These are phyloP conservation scores for Hemitrygon akajei DNA, from an alignment of 2,797 vertebrate genomes.

Conservation along the genomic window DNA sequence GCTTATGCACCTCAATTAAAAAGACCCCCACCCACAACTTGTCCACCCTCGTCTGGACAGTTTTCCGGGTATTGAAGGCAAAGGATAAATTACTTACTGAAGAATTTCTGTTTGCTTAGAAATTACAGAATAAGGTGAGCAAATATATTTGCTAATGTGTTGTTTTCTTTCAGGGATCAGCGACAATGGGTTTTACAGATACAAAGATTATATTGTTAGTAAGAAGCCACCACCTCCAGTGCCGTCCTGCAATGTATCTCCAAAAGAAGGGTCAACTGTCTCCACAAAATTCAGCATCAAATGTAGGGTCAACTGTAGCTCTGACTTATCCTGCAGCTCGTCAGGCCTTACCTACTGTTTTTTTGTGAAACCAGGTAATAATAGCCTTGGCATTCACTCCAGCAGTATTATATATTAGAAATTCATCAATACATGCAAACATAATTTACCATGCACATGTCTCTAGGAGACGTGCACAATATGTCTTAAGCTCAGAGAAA, in stretches of 20 bases:
- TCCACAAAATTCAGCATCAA: slow-evolving; percentile 66
- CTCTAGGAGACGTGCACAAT: too few species aligned
- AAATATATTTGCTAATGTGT: not conserved
- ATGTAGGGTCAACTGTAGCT: slow-evolving; percentile 56
- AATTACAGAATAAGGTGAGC: too few species aligned
- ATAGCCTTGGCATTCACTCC: not conserved
- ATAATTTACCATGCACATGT: too few species aligned
- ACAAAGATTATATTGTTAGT: slow-evolving; percentile 49
- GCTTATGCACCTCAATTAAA: too few species aligned
- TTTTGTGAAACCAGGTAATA: slow-evolving; percentile 54
- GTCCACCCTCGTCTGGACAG: not conserved
- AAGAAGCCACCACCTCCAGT: slow-evolving; percentile 38
- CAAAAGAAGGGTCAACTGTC: slow-evolving; percentile 60
- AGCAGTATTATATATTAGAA: not conserved
- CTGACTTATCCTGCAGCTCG: slow-evolving; percentile 9
- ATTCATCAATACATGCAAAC: too few species aligned
- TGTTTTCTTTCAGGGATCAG: not conserved
- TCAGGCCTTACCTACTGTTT: slow-evolving; percentile 64
- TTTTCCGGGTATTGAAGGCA: not conserved
- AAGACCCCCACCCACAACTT: too few species aligned
- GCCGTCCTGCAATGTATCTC: slow-evolving; percentile 61
- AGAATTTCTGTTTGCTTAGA: not conserved
- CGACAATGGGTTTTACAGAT: not conserved
- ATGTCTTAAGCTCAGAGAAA: not conserved
- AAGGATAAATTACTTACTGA: not conserved